Conservation (phyloP, 2,888 invertebrate genomes). For the Anthrax anthrax region DNA sequence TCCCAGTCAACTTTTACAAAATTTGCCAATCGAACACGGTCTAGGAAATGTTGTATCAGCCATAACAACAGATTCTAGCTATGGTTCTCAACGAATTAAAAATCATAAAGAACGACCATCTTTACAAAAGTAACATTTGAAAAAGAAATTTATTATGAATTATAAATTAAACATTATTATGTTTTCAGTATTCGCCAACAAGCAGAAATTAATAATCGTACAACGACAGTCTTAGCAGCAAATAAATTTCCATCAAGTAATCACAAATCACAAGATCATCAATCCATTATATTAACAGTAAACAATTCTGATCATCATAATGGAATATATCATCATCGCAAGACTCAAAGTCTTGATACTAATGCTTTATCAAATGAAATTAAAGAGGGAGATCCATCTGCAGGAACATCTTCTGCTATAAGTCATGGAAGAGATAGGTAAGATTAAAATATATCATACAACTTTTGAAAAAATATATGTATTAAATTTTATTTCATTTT, state of each 20-base stretch:
- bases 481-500: not conserved
- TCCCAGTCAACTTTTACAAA: conserved; percentile 74
- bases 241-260: no score
- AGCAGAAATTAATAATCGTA: no score
- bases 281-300: no score
- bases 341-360: conserved; percentile 73
- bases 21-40: conserved; percentile 45
- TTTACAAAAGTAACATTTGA: conserved; percentile 23
- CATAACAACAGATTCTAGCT: conserved; percentile 16
- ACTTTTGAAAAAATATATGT: no score
- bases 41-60: conserved; percentile 14
- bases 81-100: conserved; percentile 44
- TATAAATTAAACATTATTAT: no score
- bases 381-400: no score
- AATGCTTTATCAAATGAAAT: conserved; percentile 30
- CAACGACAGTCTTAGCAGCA: no score
- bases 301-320: no score
- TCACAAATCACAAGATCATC: no score
- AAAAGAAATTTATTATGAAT: no score
- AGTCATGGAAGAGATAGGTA: conserved; percentile 7
- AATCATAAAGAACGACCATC: conserved; percentile 44
- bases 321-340: no score
- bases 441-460: not conserved
- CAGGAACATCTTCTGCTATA: conserved; percentile 3
- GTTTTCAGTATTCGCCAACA: no score